These are phyloP conservation scores for Geococcyx californianus DNA, from an alignment of 2,113 vertebrate species.

Conservation along the genomic window DNA sequence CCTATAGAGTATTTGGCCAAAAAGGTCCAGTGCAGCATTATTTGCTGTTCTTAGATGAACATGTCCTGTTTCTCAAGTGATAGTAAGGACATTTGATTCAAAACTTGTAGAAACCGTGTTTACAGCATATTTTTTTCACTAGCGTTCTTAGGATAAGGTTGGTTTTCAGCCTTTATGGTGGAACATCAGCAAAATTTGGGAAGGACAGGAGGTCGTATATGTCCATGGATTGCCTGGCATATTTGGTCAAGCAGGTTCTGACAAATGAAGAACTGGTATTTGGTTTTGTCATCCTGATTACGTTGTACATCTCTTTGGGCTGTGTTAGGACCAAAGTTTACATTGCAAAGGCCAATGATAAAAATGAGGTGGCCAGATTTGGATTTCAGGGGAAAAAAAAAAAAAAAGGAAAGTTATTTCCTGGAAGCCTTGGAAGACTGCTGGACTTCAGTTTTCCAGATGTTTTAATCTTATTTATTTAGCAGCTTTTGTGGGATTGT, in stretches of 20 bases:
- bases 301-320: background rate
- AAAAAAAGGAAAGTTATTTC: background rate
- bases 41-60: background rate
- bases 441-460: background rate
- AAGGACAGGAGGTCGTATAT: rapidly evolving
- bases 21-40: background rate
- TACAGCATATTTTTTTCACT: background rate
- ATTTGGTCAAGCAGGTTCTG: background rate
- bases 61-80: rapidly evolving
- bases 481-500: background rate
- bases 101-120: background rate
- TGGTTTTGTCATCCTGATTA: background rate
- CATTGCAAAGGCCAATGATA: background rate
- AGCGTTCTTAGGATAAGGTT: background rate
- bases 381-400: background rate
- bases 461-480: background rate
- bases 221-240: background rate
- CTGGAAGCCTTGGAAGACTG: background rate
- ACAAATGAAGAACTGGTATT: background rate
- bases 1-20: background rate
- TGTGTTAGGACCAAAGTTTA: background rate
- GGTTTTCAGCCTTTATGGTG: background rate
- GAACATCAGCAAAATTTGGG: background rate
- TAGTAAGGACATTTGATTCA: background rate
- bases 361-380: background rate